These are phyloP conservation scores for Eira barbara DNA, from an alignment of 2,113 vertebrate genomes.

Conservation along the genomic window DNA sequence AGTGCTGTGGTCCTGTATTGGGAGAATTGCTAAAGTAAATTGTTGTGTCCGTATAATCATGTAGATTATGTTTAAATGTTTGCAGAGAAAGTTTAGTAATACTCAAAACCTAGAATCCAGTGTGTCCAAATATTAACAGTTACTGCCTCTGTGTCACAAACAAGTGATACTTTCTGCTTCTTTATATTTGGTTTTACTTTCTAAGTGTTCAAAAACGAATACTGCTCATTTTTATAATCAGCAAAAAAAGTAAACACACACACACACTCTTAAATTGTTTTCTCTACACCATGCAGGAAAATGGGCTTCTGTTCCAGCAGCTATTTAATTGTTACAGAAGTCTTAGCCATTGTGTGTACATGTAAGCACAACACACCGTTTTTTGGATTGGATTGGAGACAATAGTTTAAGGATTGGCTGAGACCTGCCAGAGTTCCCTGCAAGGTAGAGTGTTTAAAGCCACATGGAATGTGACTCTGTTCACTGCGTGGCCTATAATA, in stretches of 20 bases:
- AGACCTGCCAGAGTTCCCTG: neutral
- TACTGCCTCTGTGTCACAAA: neutral
- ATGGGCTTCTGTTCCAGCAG: neutral
- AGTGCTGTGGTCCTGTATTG: neutral
- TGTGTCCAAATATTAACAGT: neutral
- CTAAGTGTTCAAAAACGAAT: slow-evolving; percentile 8
- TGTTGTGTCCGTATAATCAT: neutral
- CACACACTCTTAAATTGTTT: neutral
- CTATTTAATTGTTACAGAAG: neutral
- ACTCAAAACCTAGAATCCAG: neutral
- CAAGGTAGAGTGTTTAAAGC: neutral
- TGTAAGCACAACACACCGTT: fast-evolving
- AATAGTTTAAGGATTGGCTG: neutral
- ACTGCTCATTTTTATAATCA: neutral
- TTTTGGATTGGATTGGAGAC: neutral
- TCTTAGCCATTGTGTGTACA: neutral
- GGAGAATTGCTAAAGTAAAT: neutral
- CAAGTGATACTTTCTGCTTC: neutral
- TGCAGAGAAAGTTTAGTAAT: neutral
- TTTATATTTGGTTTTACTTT: neutral
- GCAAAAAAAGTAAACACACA: neutral
- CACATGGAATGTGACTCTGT: neutral
- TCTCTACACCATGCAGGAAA: neutral
- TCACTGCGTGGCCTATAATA: neutral
- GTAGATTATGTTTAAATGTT: neutral